Conservation (phyloP, 2,113 vertebrate species). For the Garra rufa region DNA sequence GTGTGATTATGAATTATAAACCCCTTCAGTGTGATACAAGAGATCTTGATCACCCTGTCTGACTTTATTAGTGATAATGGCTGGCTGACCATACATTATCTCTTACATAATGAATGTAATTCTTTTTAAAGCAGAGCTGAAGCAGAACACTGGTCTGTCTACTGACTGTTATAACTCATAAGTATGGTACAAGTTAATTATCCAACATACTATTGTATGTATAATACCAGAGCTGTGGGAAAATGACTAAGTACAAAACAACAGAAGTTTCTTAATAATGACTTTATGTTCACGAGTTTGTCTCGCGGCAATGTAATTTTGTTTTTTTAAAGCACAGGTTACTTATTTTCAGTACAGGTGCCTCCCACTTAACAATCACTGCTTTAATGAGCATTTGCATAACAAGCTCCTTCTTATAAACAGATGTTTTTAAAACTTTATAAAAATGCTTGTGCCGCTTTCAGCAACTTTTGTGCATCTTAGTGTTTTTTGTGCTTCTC, state of each 20-base stretch:
- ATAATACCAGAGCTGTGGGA: neutral
- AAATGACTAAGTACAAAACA: neutral
- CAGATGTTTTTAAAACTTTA: neutral
- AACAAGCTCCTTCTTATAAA: constrained; percentile 5
- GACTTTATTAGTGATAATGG: neutral
- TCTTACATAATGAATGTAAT: neutral
- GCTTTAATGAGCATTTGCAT: neutral
- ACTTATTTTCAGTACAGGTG: neutral
- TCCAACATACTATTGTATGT: neutral
- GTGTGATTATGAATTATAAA: neutral
- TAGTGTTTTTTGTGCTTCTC: neutral
- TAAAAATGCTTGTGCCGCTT: neutral
- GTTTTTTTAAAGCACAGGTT: neutral
- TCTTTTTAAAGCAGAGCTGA: neutral
- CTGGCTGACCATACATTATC: neutral
- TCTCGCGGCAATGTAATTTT: neutral
- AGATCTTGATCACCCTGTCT: neutral
- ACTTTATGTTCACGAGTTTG: neutral
- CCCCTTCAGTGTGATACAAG: neutral
- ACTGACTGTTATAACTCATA: neutral
- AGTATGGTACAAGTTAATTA: neutral
- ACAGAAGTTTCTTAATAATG: neutral
- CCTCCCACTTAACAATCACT: neutral
- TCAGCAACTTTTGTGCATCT: neutral
- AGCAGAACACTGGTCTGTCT: neutral